Base-by-base conservation (phyloP, 2,797 vertebrate genomes). In the Coregonus sp. region DNA sequence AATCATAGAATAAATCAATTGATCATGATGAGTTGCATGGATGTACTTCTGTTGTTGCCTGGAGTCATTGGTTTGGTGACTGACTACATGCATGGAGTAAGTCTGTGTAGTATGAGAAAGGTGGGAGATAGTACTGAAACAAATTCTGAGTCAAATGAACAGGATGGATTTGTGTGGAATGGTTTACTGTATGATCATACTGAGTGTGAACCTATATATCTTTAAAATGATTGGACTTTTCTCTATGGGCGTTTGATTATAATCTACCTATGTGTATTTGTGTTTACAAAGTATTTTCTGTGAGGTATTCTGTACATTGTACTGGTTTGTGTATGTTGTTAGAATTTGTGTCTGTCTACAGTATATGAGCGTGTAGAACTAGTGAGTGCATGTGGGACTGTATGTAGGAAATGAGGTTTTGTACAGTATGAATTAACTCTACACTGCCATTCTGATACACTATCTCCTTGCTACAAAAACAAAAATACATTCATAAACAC, bases 1-100 rank as follows among this genome's bases (percentile, higher is more conserved):
- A 92, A 91, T 91, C 90, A 92, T 90, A 89, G 86, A 94, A 95
- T 94, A 94, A 95, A 95, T 91, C 78, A 89, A 93, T 91, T 92
- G 86, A 92, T 92, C 92, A 89, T 85, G 66, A 86, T 51, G 18
- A 89, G 87, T 80, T 77, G 80, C 81, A 82, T 80, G 69, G 80
- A 89, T 85, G 81, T 79, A 83, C 85, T 51, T 75, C 86, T 91
- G 14, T 79, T 93, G 81, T 88, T 87, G 78, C 75, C 50, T 75
- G 80, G 25, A 66, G 66, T 75, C 63, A 78, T 33, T 71, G 51
- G 33, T 56, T 70, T 76, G 74, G 4, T 75, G 47, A 40, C 20
- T 59, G 73, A 47, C 2, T 47, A 47, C 77, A 37, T 54, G 47
- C 74, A 81, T 79, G 74, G 65, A 75, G 63, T 35, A 66, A 54